Percentiles rank a stretch among this genome's conserved stretches.
Evolutionary conservation across 2,797 vertebrate species (phyloP).

Genomic region (Potorous gilbertii): DNA sequence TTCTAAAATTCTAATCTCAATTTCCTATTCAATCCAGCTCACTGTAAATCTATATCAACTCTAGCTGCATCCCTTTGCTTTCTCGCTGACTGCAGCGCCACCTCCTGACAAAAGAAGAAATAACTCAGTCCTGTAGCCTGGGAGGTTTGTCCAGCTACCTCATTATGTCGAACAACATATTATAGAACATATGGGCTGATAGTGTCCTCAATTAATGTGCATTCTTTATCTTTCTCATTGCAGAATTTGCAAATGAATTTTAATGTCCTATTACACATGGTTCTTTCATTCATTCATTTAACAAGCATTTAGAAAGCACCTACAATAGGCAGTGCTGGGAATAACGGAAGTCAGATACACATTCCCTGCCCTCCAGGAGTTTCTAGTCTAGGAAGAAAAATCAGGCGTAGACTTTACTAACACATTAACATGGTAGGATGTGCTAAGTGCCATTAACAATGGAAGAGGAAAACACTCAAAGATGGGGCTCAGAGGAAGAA

Average conservation of each 20-base stretch:
- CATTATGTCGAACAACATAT: not conserved
- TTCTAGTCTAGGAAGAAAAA: not conserved
- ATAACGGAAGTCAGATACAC: not conserved
- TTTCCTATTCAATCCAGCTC: constrained; percentile 9
- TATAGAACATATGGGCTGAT: not conserved
- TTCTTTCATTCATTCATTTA: not conserved
- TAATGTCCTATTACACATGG: not conserved
- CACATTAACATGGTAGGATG: not conserved
- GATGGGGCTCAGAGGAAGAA: not conserved
- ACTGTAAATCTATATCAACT: not conserved
- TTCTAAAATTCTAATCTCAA: constrained; percentile 19
- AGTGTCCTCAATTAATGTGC: constrained; percentile 13
- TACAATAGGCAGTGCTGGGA: not conserved
- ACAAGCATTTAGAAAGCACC: not conserved
- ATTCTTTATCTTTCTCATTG: not conserved
- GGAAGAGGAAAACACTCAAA: not conserved
- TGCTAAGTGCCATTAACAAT: not conserved
- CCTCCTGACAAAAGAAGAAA: constrained; percentile 56
- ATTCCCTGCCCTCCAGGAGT: not conserved
- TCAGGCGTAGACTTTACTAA: not conserved
- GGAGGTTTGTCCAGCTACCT: not conserved
- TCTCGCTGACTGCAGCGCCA: constrained; percentile 45
- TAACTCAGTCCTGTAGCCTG: too few relatives aligned
- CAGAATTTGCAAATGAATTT: not conserved
- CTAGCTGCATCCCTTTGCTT: not conserved